Base-by-base conservation (phyloP, 2,888 invertebrate genomes). In the Drosophila kokeensis region DNA sequence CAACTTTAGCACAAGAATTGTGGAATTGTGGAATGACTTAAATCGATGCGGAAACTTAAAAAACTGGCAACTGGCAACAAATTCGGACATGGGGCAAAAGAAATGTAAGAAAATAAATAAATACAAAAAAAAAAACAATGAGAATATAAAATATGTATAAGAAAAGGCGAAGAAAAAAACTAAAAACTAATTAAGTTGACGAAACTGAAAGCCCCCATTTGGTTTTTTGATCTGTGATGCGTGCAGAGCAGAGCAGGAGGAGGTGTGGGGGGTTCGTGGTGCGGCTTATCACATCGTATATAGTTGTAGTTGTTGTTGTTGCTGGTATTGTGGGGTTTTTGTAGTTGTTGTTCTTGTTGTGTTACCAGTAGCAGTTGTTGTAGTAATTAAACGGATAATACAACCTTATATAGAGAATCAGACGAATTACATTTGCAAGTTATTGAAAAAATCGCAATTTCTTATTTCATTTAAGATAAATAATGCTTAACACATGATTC, bases 341-440 rank as follows among this genome's bases (percentile, higher is more conserved):
- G 58, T 71, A 40, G 61, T 71, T 34, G 60, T 61, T 13, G 74
- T 64, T 42, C 55, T 54, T 55, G 76, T 57, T 64, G 73, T 62
- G 73, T 73, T 85, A 91, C 82, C 91, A 90, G 82, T 89, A 91
- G 89, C 88, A 89, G 89, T 84, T 89, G 90, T 91, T 91, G 92
- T 92, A 92, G 92, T 92, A 92, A 92, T 92, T 91, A 91, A 92
- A 92, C 91, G 92, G 92, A 92, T 92, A 92, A 86, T 92, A 88
- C 84, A 92, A 92, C 91, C 92, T 91, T 90, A 90, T 90, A 81
- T 89, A 84, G 75, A 88, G 79, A 88, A 88, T 79, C 84, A 87
- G 81, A 81, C 73, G 76, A 81, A 76, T 85, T 63, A 65, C 73
- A 75, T 64, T 71, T 71, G 76, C 70, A 52, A 65, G 70, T 76